Conservation (phyloP, 2,113 vertebrate genomes). For the Cyprinodon brontotheroides region DNA sequence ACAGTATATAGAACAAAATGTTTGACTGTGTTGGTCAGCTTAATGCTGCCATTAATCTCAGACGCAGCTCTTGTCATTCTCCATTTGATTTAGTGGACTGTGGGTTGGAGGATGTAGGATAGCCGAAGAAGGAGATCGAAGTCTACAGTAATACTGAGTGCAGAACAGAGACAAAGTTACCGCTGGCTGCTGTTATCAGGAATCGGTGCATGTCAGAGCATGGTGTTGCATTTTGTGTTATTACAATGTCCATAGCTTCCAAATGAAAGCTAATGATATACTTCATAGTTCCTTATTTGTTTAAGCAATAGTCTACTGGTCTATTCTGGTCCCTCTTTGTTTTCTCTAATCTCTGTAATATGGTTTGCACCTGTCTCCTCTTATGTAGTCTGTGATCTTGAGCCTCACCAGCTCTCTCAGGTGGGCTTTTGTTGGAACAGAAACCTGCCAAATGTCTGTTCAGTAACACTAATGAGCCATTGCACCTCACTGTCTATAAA, state of each 20-base stretch:
- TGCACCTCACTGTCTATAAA: not conserved
- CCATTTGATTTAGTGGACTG: constrained; percentile 69
- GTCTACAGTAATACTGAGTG: constrained; percentile 57
- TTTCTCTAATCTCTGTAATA: constrained; percentile 71
- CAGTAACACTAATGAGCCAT: not conserved
- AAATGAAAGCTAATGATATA: constrained; percentile 72
- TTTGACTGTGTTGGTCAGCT: constrained; percentile 28
- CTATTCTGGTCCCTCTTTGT: constrained; percentile 67
- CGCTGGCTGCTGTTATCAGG: constrained; percentile 53
- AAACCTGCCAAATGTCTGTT: constrained; percentile 14
- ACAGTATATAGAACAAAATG: not conserved
- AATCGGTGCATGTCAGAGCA: constrained; percentile 56
- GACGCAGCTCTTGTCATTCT: constrained; percentile 64
- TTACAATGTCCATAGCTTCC: constrained; percentile 42
- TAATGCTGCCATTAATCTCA: constrained; percentile 75
- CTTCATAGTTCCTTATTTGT: constrained; percentile 46
- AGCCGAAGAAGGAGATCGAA: constrained; percentile 59
- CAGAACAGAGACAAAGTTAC: constrained; percentile 40
- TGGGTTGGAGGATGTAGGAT: constrained; percentile 51
- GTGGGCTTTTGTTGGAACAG: constrained; percentile 57
- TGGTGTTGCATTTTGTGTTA: constrained; percentile 58
- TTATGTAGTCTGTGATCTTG: constrained; percentile 58
- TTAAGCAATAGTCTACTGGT: constrained; percentile 52
- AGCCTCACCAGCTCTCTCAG: constrained; percentile 72
- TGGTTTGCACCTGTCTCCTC: constrained; percentile 82